Evolutionary conservation across 2,113 vertebrate genomes (phyloP).

Genomic region (Cathartes aura): DNA sequence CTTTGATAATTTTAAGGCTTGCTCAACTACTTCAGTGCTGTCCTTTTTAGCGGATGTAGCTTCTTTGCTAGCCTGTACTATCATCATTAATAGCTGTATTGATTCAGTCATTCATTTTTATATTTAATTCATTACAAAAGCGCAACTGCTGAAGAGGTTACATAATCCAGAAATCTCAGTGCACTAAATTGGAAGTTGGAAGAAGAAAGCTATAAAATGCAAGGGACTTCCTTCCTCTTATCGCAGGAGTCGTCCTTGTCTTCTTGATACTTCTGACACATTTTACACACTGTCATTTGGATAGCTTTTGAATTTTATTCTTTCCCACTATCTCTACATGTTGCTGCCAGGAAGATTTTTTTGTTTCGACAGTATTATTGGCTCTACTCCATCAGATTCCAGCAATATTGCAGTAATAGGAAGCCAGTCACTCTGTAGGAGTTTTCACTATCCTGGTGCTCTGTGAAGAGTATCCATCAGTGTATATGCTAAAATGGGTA

Average conservation of each 20-base stretch:
- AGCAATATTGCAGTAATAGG: not conserved
- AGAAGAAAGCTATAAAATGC: not conserved
- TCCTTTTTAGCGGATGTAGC: not conserved
- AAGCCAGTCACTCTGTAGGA: not conserved
- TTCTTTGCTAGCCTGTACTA: not conserved
- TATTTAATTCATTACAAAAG: conserved; percentile 13
- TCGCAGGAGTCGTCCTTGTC: not conserved
- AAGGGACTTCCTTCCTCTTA: not conserved
- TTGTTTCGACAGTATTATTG: not conserved
- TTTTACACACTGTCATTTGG: not conserved
- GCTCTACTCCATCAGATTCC: not conserved
- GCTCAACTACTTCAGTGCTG: not conserved
- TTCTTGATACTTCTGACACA: not conserved
- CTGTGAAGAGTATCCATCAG: not conserved
- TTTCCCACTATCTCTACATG: not conserved
- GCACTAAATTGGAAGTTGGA: not conserved
- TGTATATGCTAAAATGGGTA: not conserved
- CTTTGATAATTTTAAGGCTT: not conserved
- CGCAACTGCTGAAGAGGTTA: not conserved
- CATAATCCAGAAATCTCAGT: not conserved
- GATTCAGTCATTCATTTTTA: conserved; percentile 16
- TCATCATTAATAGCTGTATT: conserved; percentile 9
- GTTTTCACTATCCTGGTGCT: not conserved
- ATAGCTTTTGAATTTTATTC: not conserved
- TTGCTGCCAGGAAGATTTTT: not conserved